These are phyloP conservation scores for Cyclopterus lumpus DNA, from an alignment of 2,797 vertebrate species.

Conservation along the genomic window DNA sequence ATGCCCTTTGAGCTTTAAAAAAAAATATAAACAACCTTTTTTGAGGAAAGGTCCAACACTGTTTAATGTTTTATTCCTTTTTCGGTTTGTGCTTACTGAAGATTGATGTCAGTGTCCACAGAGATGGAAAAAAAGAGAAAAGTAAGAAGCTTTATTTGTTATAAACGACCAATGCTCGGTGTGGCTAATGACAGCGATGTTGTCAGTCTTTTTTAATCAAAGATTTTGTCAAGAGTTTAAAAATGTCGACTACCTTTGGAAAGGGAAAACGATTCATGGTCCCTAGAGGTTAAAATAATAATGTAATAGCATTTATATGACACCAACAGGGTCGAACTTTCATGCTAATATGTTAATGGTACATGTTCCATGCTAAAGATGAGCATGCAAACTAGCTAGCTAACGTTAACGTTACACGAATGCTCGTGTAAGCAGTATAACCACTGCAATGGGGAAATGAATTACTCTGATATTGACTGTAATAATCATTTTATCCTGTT, in stretches of 20 bases:
- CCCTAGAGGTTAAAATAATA: neutral
- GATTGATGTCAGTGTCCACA: neutral
- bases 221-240: neutral
- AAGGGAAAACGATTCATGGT: neutral
- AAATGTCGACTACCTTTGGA: neutral
- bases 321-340: neutral
- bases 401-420: neutral
- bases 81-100: conserved; percentile 3
- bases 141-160: neutral
- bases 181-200: neutral
- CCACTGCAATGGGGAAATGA: neutral
- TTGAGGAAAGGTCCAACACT: neutral
- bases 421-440: neutral
- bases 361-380: neutral
- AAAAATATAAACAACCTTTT: neutral
- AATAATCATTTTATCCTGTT: neutral
- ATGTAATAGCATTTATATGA: neutral
- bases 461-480: neutral
- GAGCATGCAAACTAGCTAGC: neutral
- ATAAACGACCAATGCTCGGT: neutral
- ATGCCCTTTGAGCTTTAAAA: neutral
- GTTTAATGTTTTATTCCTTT: conserved; percentile 36
- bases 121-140: conserved; percentile 4
- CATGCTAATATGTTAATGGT: neutral
- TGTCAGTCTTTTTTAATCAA: neutral